Evolutionary conservation across 2,888 invertebrate species (phyloP), one percentile per base, ranked within the genome.

Genomic region (Thumatha senex): DNA sequence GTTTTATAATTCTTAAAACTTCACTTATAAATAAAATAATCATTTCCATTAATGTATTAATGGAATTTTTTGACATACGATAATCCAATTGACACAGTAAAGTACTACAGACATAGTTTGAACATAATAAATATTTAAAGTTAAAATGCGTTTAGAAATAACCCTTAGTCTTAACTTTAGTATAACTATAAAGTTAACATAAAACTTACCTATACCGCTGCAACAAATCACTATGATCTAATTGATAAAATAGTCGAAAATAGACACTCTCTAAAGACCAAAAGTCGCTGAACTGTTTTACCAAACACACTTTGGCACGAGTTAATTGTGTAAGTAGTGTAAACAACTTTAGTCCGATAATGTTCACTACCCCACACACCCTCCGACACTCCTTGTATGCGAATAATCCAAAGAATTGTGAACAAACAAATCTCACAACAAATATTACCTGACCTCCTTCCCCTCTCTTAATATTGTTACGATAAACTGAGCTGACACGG

Each of bases 301-400:
- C 69, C 73, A 79, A 84, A 83, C 80, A 80, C 75, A 71, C 64
- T 76, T 71, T 71, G 66, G 67, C 82, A 76, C 77, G 80, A 86
- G 87, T 88, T 87, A 86, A 89, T 88, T 86, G 82, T 74, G 77
- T 82, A 86, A 89, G 84, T 89, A 85, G 80, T 84, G 82, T 86
- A 89, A 88, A 89, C 89, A 89, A 84, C 82, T 89, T 87, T 58
- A 58, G 63, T 58, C 56, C 58, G 67, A 77, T 72, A 74, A 69
- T 74, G 65, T 69, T 63, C 74, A 54, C 61, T 63, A 63, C 61
- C 67, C 74, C 70, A 67, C 67, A 66, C 73, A 59, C 75, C 74
- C 70, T 59, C 61, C 48, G 51, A 64, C 70, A 64, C 74, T 71
- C 71, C 68, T 65, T 65, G 63, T 58, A 67, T 58, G 70, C 64